Base-by-base conservation (phyloP, 2,888 invertebrate genomes). In the Leucoma salicis region DNA sequence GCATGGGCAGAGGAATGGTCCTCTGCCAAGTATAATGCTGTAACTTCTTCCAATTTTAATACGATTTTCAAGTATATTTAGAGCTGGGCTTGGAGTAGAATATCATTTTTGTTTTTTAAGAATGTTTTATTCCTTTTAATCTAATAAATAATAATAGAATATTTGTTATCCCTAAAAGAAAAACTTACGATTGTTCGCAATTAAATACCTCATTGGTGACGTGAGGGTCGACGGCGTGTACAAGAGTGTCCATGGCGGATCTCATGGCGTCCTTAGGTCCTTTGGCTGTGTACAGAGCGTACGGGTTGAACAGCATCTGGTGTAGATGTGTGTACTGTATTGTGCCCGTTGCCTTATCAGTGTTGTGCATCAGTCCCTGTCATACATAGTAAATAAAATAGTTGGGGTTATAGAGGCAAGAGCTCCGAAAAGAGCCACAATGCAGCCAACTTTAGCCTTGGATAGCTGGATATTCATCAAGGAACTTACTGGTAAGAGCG, bases 221-320 rank as follows among this genome's bases (percentile, higher is more conserved):
- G 59, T 92, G 93, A 0, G 91, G 86, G 64, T 93, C 93, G 1
- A 91, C 91, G 3, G 84, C 77, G 47, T 92, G 92, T 14, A 94
- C 91, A 1, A 91, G 88, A 0, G 94, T 94, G 59, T 91, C 80
- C 60, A 93, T 90, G 0, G 95, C 95, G 0, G 95, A 94, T 36
- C 79, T 76, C 25, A 96, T 72, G 0, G 94, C 91, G 18, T 81
- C 80, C 56, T 93, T 93, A 45, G 96, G 74, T 0, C 93, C 93
- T 2, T 90, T 90, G 11, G 83, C 74, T 0, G 74, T 53, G 85
- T 95, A 95, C 44, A 96, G 76, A 7, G 91, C 87, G 73, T 93
- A 96, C 0, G 96, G 96, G 85, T 96, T 95, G 81, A 95, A 95
- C 43, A 95, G 84, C 92, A 95, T 94, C 76, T 93, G 92, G 70